A percentile compares a stretch with the other conserved stretches of the same genome.
These are phyloP conservation scores for Proctacanthus coquilletti DNA, from an alignment of 1,140 invertebrate species.

Conservation along the genomic window DNA sequence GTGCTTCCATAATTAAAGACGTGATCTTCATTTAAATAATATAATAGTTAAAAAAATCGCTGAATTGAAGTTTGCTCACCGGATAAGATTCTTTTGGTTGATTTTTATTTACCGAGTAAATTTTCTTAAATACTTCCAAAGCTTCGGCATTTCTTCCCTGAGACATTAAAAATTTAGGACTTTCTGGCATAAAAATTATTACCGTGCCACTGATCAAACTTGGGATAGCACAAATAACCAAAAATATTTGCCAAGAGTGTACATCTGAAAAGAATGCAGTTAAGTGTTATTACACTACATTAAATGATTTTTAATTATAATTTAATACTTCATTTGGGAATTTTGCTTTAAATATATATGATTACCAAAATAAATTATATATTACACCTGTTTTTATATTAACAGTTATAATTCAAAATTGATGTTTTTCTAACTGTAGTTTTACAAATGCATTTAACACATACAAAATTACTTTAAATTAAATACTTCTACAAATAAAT, in stretches of 20 bases:
- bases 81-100: conserved; percentile 43
- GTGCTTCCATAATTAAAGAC: conserved; percentile 15
- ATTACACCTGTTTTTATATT: too few species aligned
- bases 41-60: not conserved
- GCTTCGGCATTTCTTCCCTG: conserved; percentile 51
- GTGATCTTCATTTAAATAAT: conserved; percentile 13
- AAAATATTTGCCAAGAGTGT: conserved; percentile 62
- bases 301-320: too few species aligned
- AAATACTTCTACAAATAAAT: too few species aligned
- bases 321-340: too few species aligned
- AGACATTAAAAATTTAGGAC: conserved; percentile 67
- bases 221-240: conserved; percentile 46
- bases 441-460: too few species aligned
- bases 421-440: too few species aligned
- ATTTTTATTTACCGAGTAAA: conserved; percentile 38
- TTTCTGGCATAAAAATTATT: conserved; percentile 57
- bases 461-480: too few species aligned
- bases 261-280: conserved; percentile 25
- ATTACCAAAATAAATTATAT: too few species aligned
- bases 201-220: conserved; percentile 42
- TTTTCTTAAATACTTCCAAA: conserved; percentile 19
- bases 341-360: too few species aligned
- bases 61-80: conserved; percentile 31
- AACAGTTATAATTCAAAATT: too few species aligned
- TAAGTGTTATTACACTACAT: not conserved